phyloP scores from a whole-genome alignment of 2,797 vertebrate genomes.

The Spinibarbus caldwelli region DNA sequence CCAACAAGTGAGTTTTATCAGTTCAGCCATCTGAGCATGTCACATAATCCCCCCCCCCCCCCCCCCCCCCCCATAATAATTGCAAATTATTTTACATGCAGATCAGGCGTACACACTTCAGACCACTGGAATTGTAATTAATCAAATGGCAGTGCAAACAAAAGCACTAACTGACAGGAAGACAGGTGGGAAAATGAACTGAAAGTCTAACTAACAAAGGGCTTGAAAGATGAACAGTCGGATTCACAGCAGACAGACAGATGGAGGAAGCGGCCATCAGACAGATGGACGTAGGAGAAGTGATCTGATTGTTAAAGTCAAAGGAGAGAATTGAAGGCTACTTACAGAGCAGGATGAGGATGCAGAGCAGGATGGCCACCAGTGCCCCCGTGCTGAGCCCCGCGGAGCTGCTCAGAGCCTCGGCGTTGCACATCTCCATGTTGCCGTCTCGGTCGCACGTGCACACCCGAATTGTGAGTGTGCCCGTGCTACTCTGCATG shows the following conservation, averaged over 20 bases:
- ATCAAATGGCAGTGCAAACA: constrained; percentile 49
- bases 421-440: constrained; percentile 88
- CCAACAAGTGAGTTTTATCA: constrained; percentile 35
- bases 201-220: constrained; percentile 48
- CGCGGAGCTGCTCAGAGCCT: constrained; percentile 87
- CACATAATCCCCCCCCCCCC: too few relatives aligned
- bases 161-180: constrained; percentile 51
- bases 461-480: constrained; percentile 91
- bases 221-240: constrained; percentile 45
- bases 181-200: constrained; percentile 48
- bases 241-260: constrained; percentile 40
- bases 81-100: constrained; percentile 52
- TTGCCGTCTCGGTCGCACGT: constrained; percentile 90
- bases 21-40: constrained; percentile 37
- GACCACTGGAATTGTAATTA: constrained; percentile 52
- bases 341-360: constrained; percentile 93
- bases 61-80: too few relatives aligned
- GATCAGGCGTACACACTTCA: constrained; percentile 43
- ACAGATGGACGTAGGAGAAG: constrained; percentile 35
- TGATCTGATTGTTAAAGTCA: constrained; percentile 44
- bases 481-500: constrained; percentile 92
- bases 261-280: constrained; percentile 39
- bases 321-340: constrained; percentile 30
- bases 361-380: constrained; percentile 93
- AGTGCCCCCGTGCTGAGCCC: constrained; percentile 93